A percentile compares a stretch with the other conserved stretches of the same genome.
These are phyloP conservation scores for Chloroceryle aenea DNA, from an alignment of 2,113 vertebrate species.

Conservation along the genomic window DNA sequence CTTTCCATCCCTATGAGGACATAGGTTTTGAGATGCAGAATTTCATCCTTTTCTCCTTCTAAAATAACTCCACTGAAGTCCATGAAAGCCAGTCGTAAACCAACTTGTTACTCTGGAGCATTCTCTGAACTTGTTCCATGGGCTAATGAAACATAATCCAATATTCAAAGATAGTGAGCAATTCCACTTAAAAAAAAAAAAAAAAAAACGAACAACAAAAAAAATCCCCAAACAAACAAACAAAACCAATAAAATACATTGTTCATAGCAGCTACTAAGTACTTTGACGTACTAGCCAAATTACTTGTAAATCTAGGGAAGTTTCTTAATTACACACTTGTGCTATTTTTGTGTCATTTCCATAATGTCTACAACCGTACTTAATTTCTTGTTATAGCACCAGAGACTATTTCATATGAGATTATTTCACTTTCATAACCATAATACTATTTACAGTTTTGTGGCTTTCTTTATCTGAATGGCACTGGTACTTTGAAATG, in stretches of 20 bases:
- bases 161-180: not conserved
- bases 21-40: not conserved
- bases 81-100: not conserved
- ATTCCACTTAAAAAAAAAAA: not conserved
- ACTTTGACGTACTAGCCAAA: not conserved
- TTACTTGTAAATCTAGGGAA: not conserved
- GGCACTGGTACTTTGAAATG: not conserved
- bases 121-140: not conserved
- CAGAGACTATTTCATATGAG: not conserved
- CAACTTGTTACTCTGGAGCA: fast-evolving
- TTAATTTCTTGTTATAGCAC: not conserved
- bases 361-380: not conserved
- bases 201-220: fast-evolving
- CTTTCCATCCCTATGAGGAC: not conserved
- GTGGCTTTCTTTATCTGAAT: not conserved
- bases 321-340: not conserved
- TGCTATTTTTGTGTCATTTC: not conserved
- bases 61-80: not conserved
- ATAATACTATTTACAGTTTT: not conserved
- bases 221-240: no score
- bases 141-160: not conserved
- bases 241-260: not conserved
- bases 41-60: not conserved
- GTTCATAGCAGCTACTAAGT: not conserved
- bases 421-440: not conserved